A percentile compares a stretch with the other conserved stretches of the same genome.
Conservation (phyloP, 1,140 invertebrate genomes). For the Caenorhabditis brenneri region DNA sequence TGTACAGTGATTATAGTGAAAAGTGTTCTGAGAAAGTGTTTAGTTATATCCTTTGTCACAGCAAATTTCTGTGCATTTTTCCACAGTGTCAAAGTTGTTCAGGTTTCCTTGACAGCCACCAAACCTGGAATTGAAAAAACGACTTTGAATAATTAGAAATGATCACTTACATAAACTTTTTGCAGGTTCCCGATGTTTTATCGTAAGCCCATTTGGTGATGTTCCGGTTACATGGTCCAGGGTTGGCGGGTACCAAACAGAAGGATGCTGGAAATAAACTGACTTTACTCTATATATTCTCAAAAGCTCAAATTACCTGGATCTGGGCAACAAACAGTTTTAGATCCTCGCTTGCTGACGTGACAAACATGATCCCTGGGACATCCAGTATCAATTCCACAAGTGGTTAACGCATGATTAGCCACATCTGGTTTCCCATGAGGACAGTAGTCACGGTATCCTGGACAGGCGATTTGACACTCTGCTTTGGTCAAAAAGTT, state of each 20-base stretch:
- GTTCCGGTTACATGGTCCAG: slow-evolving; percentile 68
- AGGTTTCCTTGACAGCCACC: slow-evolving; percentile 81
- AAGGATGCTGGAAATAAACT: slow-evolving; percentile 54
- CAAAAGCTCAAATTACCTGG: slow-evolving; percentile 45
- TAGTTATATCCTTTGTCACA: slow-evolving; percentile 66
- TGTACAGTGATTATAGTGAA: not conserved
- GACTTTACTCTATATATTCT: not conserved
- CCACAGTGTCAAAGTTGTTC: slow-evolving; percentile 80
- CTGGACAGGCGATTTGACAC: slow-evolving; percentile 79
- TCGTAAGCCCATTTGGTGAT: slow-evolving; percentile 70
- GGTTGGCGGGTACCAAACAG: slow-evolving; percentile 53
- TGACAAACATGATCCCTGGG: slow-evolving; percentile 56
- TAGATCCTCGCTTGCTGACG: slow-evolving; percentile 52
- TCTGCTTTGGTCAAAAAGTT: slow-evolving; percentile 81
- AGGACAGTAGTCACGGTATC: slow-evolving; percentile 56
- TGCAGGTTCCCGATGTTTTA: slow-evolving; percentile 65
- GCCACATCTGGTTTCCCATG: slow-evolving; percentile 54
- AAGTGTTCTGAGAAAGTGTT: not conserved
- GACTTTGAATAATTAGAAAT: not conserved
- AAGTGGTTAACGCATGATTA: slow-evolving; percentile 35
- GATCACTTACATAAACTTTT: slow-evolving; percentile 64
- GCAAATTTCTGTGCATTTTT: slow-evolving; percentile 81
- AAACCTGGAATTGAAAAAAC: slow-evolving; percentile 56
- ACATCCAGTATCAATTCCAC: slow-evolving; percentile 57
- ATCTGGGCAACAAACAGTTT: slow-evolving; percentile 57